Evolutionary conservation across 2,797 vertebrate genomes (phyloP).

Genomic region (Coreius guichenoti): DNA sequence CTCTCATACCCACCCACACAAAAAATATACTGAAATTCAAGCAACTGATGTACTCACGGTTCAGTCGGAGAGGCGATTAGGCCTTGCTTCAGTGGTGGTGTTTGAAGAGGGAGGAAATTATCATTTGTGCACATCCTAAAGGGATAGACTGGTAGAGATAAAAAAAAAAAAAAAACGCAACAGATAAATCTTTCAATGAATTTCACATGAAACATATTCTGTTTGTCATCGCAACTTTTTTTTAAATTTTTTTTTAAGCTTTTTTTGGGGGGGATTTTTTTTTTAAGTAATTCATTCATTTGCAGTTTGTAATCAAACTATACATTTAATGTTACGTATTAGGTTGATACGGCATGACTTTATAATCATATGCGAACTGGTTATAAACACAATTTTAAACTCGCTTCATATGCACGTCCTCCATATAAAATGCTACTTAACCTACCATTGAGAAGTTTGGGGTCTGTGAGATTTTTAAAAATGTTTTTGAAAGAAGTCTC

Average conservation of each 20-base stretch:
- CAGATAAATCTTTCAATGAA: background rate
- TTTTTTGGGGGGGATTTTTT: too few species aligned
- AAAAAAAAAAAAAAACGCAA: background rate
- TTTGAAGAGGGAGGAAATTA: constrained; percentile 36
- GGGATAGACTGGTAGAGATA: constrained; percentile 1
- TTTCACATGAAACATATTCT: background rate
- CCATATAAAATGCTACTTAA: background rate
- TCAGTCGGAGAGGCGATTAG: constrained; percentile 20
- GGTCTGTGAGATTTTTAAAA: background rate
- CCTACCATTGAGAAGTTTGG: background rate
- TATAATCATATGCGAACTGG: background rate
- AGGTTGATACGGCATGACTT: background rate
- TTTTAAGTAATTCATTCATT: background rate
- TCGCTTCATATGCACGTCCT: background rate
- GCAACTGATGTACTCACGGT: background rate
- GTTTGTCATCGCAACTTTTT: background rate
- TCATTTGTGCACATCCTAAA: constrained; percentile 31
- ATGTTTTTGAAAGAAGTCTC: background rate
- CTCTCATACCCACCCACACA: constrained; percentile 36
- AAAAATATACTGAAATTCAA: constrained; percentile 27
- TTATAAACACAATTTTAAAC: background rate
- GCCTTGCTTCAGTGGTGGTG: constrained; percentile 28
- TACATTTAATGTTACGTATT: background rate
- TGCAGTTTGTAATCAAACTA: background rate
- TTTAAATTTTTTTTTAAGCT: too few species aligned